These are phyloP conservation scores for Metallyticus violacea DNA, from an alignment of 2,888 invertebrate genomes.

Conservation along the genomic window DNA sequence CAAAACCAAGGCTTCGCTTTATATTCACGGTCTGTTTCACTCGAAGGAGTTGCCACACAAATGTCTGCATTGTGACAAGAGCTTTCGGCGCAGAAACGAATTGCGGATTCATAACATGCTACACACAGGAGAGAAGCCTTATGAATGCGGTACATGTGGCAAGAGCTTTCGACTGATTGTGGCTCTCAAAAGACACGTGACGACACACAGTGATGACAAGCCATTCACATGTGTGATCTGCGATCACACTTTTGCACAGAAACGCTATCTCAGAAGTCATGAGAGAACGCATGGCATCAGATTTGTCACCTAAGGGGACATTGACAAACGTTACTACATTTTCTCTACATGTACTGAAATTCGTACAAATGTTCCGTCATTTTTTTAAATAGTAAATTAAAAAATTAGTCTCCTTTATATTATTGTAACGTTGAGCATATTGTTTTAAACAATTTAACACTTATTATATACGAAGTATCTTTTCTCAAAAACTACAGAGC, in stretches of 20 bases:
- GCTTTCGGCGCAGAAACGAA: slow-evolving; percentile 56
- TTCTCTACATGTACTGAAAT: no score
- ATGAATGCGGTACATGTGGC: slow-evolving; percentile 53
- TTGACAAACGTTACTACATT: no score
- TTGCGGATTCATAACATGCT: no score
- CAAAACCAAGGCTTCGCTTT: slow-evolving; percentile 63
- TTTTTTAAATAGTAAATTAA: no score
- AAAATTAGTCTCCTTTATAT: no score
- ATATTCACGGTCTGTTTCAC: slow-evolving; percentile 61
- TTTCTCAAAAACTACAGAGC: no score
- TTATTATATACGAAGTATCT: no score
- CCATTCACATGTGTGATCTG: slow-evolving; percentile 36
- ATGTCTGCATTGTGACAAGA: slow-evolving; percentile 56
- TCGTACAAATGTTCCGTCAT: no score
- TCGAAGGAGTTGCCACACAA: slow-evolving; percentile 54
- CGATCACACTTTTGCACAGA: slow-evolving; percentile 47
- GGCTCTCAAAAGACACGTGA: slow-evolving; percentile 45
- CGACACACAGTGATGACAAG: slow-evolving; percentile 50
- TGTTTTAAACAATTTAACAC: no score
- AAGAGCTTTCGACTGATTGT: slow-evolving; percentile 34
- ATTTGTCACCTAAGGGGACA: no score
- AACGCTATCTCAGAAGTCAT: slow-evolving; percentile 54
- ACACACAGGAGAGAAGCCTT: slow-evolving; percentile 55
- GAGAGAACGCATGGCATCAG: slow-evolving; percentile 38
- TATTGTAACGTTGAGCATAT: no score